These are phyloP conservation scores for Hypotaenidia okinawae DNA, from an alignment of 2,797 vertebrate genomes.

Conservation along the genomic window DNA sequence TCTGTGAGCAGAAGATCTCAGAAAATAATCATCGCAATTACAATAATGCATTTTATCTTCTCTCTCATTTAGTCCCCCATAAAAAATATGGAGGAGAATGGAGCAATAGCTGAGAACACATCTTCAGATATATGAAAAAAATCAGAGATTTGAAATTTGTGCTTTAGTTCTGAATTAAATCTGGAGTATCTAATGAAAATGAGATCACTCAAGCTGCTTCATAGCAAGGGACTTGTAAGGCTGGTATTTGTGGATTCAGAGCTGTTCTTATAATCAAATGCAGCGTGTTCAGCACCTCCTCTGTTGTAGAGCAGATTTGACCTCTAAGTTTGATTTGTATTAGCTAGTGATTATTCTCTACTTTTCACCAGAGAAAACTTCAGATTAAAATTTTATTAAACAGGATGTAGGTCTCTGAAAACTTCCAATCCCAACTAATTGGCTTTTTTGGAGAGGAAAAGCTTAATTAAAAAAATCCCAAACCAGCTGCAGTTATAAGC, in stretches of 20 bases:
- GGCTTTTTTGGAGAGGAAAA: constrained; percentile 23
- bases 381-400: constrained; percentile 56
- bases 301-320: constrained; percentile 1
- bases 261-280: not conserved
- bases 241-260: not conserved
- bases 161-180: not conserved
- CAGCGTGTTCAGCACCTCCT: not conserved
- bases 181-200: not conserved
- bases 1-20: not conserved
- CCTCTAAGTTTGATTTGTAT: constrained; percentile 8
- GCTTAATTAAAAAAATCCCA: constrained; percentile 25
- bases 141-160: not conserved
- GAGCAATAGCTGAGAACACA: not conserved
- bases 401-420: constrained; percentile 28
- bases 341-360: constrained; percentile 24
- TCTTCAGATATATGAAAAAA: not conserved
- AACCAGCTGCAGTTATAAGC: not conserved
- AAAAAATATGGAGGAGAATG: not conserved
- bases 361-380: constrained; percentile 35
- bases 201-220: not conserved
- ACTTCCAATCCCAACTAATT: constrained; percentile 31
- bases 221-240: not conserved
- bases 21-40: not conserved
- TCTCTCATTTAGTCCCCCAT: not conserved
- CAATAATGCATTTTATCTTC: not conserved